A percentile compares a stretch with the other conserved stretches of the same genome.
Conservation (phyloP, 2,113 vertebrate genomes). For the Mustela lutreola region DNA sequence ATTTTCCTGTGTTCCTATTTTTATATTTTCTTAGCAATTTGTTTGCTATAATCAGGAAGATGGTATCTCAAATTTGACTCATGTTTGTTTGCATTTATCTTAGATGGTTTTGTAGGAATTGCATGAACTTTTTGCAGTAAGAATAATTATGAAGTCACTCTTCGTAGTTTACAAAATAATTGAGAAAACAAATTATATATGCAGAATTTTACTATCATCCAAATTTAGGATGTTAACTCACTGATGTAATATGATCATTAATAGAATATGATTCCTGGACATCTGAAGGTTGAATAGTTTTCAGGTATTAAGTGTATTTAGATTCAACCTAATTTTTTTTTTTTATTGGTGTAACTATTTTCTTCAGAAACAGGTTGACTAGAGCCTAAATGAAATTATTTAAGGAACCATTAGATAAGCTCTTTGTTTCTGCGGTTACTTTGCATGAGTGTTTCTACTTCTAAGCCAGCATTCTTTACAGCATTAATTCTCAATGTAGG, state of each 20-base stretch:
- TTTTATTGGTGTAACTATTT: neutral
- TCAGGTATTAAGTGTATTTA: neutral
- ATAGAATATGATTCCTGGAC: neutral
- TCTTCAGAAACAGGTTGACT: conserved; percentile 29
- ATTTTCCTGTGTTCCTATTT: neutral
- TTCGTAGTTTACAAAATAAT: conserved; percentile 6
- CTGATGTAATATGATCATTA: conserved; percentile 11
- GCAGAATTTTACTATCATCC: conserved; percentile 2
- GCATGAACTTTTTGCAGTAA: neutral
- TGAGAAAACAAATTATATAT: neutral
- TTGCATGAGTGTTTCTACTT: neutral
- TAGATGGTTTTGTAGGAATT: conserved; percentile 28
- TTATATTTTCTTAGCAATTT: conserved; percentile 25
- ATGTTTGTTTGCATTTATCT: conserved; percentile 37
- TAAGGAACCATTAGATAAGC: neutral
- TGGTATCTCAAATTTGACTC: conserved; percentile 36
- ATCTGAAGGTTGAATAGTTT: neutral
- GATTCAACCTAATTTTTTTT: neutral
- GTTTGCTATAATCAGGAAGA: neutral
- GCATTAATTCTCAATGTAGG: neutral
- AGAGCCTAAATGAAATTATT: neutral
- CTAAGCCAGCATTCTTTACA: neutral
- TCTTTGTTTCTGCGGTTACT: conserved; percentile 8
- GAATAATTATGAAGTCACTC: neutral
- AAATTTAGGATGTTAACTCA: conserved; percentile 52